A percentile compares a stretch with the other conserved stretches of the same genome.
Conservation (phyloP, 2,113 vertebrate species). For the Hoplias malabaricus region DNA sequence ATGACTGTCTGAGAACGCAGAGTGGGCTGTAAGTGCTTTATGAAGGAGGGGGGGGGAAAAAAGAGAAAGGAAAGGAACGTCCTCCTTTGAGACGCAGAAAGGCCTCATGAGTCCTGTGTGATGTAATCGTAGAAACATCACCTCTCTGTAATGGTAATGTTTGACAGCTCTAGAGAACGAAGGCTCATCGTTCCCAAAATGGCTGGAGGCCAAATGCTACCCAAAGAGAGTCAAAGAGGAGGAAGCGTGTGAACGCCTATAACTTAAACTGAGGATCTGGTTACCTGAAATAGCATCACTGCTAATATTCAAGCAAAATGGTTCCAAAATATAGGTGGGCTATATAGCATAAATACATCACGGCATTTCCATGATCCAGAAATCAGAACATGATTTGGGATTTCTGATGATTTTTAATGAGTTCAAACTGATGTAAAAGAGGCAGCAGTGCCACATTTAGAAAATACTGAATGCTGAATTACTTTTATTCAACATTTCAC, state of each 20-base stretch:
- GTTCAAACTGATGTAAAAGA: too few relatives aligned
- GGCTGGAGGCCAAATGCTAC: slow-evolving; percentile 4
- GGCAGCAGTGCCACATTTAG: too few relatives aligned
- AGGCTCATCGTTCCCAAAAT: slow-evolving; percentile 4
- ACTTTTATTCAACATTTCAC: too few relatives aligned
- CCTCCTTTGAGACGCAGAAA: slow-evolving; percentile 61
- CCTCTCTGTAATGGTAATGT: slow-evolving; percentile 43
- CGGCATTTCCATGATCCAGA: too few relatives aligned
- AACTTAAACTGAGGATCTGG: background rate
- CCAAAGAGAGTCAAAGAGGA: background rate
- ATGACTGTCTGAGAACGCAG: slow-evolving; percentile 57
- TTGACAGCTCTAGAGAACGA: slow-evolving; percentile 2
- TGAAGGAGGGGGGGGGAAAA: slow-evolving; percentile 48
- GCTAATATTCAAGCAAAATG: too few relatives aligned
- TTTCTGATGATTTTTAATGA: too few relatives aligned
- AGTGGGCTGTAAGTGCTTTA: slow-evolving; percentile 55
- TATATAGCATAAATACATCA: too few relatives aligned
- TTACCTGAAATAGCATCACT: background rate
- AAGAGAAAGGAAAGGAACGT: slow-evolving; percentile 18
- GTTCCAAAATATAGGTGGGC: too few relatives aligned
- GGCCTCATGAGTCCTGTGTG: slow-evolving; percentile 54
- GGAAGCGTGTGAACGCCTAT: background rate
- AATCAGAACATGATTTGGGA: too few relatives aligned
- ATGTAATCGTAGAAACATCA: slow-evolving; percentile 62
- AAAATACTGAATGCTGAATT: too few relatives aligned